Percentiles rank a stretch among this genome's conserved stretches.
Conservation (phyloP, 2,888 invertebrate genomes). For the Folsomia candida region DNA sequence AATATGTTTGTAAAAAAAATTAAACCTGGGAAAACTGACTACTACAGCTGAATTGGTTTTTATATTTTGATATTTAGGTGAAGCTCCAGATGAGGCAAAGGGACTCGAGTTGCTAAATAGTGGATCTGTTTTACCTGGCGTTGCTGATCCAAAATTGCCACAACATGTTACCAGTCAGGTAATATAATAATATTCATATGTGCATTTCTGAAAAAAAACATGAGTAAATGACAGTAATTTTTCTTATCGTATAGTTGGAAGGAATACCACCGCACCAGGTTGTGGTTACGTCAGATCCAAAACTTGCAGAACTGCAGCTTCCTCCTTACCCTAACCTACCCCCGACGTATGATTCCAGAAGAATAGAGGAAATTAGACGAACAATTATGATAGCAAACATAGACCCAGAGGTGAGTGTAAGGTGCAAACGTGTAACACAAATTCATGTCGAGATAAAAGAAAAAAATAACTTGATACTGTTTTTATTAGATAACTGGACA, state of each 20-base stretch:
- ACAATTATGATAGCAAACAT: constrained; percentile 85
- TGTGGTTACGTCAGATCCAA: constrained; percentile 87
- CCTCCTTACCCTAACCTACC: constrained; percentile 89
- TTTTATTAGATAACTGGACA: background rate
- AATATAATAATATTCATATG: constrained; percentile 19
- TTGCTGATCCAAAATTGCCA: constrained; percentile 77
- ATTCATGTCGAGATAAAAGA: background rate
- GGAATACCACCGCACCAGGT: constrained; percentile 78
- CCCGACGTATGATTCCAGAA: constrained; percentile 78
- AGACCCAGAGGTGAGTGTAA: constrained; percentile 52
- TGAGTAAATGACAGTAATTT: constrained; percentile 11
- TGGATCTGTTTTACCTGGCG: constrained; percentile 80
- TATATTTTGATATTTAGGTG: constrained; percentile 56
- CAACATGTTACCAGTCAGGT: constrained; percentile 81
- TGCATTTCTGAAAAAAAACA: too few relatives aligned
- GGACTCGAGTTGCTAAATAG: constrained; percentile 90
- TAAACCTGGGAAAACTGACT: background rate
- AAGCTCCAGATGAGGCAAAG: constrained; percentile 72
- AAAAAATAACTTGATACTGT: background rate
- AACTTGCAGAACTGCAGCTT: constrained; percentile 73
- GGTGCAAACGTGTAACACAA: background rate
- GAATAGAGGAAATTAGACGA: constrained; percentile 92
- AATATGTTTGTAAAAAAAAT: background rate
- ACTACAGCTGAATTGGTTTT: background rate
- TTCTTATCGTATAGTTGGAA: constrained; percentile 64